Conservation (phyloP, 2,797 vertebrate genomes). For the Hirundo rustica region DNA sequence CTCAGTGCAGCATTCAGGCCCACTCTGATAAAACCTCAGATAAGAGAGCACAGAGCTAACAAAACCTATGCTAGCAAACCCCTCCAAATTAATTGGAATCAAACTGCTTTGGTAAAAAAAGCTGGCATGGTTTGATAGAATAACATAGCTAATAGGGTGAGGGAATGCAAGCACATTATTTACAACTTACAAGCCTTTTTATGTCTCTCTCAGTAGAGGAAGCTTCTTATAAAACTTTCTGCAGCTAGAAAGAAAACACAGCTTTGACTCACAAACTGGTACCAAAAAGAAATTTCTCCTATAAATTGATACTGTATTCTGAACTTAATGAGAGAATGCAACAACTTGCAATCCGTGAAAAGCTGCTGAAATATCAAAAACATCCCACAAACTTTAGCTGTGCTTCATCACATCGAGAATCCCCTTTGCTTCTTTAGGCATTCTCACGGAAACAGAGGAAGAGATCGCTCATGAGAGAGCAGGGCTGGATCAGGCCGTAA, state of each 20-base stretch:
- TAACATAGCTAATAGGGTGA: background rate
- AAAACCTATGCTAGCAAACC: background rate
- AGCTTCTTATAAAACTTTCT: background rate
- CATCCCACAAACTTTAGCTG: slow-evolving; percentile 1
- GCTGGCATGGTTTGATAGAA: background rate
- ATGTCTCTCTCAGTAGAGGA: background rate
- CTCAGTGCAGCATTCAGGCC: background rate
- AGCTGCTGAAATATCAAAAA: background rate
- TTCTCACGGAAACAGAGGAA: background rate
- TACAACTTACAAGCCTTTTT: background rate
- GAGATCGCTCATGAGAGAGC: background rate
- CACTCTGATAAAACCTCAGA: background rate
- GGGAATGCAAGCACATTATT: background rate
- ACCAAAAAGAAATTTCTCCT: background rate
- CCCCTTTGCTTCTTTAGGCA: background rate
- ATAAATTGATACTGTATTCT: background rate
- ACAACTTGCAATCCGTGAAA: background rate
- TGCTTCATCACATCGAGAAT: background rate
- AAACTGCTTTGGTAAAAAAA: background rate
- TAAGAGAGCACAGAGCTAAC: background rate
- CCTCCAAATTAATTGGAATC: background rate
- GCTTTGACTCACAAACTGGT: background rate
- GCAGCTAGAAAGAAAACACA: background rate
- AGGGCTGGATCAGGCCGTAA: background rate
- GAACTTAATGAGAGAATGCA: background rate